Percentiles rank a stretch among this genome's conserved stretches.
Conservation (phyloP, 1,140 invertebrate genomes). For the Trachelipus rathkii region DNA sequence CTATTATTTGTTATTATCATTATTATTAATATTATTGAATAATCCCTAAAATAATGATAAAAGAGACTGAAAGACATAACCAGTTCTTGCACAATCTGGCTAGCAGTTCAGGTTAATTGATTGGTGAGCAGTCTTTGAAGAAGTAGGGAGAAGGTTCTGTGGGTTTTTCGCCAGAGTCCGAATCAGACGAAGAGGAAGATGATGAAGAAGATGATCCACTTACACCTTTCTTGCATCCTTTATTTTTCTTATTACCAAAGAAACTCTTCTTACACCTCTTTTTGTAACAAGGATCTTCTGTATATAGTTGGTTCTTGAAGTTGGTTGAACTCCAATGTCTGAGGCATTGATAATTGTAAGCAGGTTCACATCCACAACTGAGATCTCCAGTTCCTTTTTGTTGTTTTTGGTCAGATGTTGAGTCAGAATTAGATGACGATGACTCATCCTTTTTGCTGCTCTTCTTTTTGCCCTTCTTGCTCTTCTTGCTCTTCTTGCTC, state of each 20-base stretch:
- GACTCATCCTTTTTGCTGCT: too few species aligned
- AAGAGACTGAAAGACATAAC: too few species aligned
- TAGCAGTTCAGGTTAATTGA: too few species aligned
- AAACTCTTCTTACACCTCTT: not conserved
- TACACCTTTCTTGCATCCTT: not conserved
- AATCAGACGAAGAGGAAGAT: not conserved
- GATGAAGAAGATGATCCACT: not conserved
- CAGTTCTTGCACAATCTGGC: too few species aligned
- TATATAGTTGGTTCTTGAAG: not conserved
- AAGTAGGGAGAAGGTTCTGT: not conserved
- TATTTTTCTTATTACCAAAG: not conserved
- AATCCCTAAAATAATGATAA: too few species aligned
- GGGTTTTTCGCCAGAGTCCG: not conserved
- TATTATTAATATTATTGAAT: too few species aligned
- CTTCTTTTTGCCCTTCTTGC: too few species aligned
- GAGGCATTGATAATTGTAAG: not conserved
- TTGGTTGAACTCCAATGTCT: not conserved
- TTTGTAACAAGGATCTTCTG: not conserved
- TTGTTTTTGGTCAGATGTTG: too few species aligned
- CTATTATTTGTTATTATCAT: too few species aligned
- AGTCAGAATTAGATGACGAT: too few species aligned
- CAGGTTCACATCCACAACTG: not conserved
- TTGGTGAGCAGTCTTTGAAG: not conserved
- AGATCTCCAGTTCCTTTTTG: not conserved
- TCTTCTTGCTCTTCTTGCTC: too few species aligned